Conservation (phyloP, 2,888 invertebrate species). For the Andrena marginata region DNA sequence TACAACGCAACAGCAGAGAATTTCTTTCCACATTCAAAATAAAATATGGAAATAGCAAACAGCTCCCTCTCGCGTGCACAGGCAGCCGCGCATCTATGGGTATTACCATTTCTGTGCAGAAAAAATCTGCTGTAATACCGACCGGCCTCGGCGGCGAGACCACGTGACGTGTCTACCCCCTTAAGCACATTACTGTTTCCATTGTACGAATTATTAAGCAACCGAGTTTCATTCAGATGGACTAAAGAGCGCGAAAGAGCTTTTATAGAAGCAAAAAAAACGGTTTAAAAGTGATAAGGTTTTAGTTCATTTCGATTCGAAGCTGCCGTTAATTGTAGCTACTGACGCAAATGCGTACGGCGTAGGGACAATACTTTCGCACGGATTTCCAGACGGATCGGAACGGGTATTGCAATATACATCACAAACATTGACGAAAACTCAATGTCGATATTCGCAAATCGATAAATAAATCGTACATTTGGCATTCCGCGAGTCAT, state of each 20-base stretch:
- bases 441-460: not conserved
- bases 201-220: not conserved
- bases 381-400: slow-evolving; percentile 13
- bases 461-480: slow-evolving; percentile 7
- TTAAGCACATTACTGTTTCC: slow-evolving; percentile 32
- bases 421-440: slow-evolving; percentile 14
- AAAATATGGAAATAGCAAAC: too few species aligned
- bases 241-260: slow-evolving; percentile 1
- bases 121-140: too few species aligned
- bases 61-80: too few species aligned
- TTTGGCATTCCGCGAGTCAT: not conserved
- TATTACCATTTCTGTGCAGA: too few species aligned
- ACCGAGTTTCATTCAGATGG: slow-evolving; percentile 3
- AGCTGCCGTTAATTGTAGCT: slow-evolving; percentile 14
- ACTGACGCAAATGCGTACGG: slow-evolving; percentile 18
- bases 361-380: slow-evolving; percentile 17
- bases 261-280: slow-evolving; percentile 13
- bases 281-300: slow-evolving; percentile 10
- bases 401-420: slow-evolving; percentile 22
- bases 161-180: too few species aligned
- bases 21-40: too few species aligned
- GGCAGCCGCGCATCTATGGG: too few species aligned
- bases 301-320: slow-evolving; percentile 15
- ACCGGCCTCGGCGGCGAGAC: too few species aligned
- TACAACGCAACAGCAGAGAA: too few species aligned